Conservation (phyloP, 2,888 invertebrate genomes). For the Drosophila helvetica region DNA sequence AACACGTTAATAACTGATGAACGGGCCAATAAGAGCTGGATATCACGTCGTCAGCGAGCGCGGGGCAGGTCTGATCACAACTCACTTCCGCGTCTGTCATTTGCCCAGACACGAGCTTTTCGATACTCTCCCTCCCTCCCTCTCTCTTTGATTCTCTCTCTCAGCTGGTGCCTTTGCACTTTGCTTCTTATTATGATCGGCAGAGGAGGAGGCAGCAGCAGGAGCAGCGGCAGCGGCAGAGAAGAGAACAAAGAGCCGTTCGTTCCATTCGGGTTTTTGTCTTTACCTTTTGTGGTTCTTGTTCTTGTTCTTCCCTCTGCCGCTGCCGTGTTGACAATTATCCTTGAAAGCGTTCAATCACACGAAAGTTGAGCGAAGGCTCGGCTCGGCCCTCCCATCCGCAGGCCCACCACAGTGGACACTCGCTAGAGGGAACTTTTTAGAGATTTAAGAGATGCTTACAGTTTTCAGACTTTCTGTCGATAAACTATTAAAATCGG, state of each 20-base stretch:
- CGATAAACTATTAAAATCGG: no score
- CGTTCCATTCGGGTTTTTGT: slow-evolving; percentile 2
- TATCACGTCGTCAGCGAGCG: slow-evolving; percentile 63
- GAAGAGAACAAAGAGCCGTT: slow-evolving; percentile 25
- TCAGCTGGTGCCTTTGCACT: slow-evolving; percentile 13
- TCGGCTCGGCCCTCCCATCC: slow-evolving; percentile 17
- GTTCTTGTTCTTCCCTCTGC: slow-evolving; percentile 26
- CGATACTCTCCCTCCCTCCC: slow-evolving; percentile 13
- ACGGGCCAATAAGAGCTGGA: slow-evolving; percentile 49
- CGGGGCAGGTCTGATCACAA: slow-evolving; percentile 54
- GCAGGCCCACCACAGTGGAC: neutral
- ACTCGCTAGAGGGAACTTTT: neutral
- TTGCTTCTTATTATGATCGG: slow-evolving; percentile 34
- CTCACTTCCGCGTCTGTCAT: slow-evolving; percentile 70
- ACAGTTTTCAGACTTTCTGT: no score
- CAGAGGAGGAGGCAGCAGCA: neutral
- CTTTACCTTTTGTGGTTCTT: slow-evolving; percentile 5
- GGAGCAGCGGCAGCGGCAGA: neutral
- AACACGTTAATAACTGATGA: slow-evolving; percentile 68
- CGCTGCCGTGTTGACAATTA: slow-evolving; percentile 40
- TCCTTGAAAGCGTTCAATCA: slow-evolving; percentile 77
- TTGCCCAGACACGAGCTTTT: slow-evolving; percentile 27
- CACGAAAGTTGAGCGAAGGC: slow-evolving; percentile 54
- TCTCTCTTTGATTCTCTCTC: neutral
- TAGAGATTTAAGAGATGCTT: no score